Conservation (phyloP, 2,797 vertebrate genomes). For the Manis javanica region DNA sequence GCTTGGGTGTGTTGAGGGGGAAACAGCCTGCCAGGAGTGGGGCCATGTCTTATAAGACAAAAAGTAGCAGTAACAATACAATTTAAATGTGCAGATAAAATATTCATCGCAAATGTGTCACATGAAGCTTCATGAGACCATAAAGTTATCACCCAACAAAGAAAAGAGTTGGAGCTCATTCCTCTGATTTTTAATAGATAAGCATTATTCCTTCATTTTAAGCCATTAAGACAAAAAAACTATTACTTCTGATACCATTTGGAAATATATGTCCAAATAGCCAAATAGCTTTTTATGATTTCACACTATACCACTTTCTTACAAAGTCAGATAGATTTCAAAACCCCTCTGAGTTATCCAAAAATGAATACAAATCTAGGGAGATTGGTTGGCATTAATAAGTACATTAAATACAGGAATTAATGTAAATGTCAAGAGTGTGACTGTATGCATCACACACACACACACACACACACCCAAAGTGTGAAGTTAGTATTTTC, state of each 20-base stretch:
- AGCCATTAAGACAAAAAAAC: background rate
- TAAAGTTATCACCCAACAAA: background rate
- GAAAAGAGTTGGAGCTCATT: background rate
- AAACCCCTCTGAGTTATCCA: background rate
- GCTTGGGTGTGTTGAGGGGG: background rate
- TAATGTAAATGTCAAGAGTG: background rate
- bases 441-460: too few relatives aligned
- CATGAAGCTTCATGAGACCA: background rate
- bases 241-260: background rate
- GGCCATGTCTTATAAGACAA: background rate
- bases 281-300: background rate
- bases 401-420: background rate
- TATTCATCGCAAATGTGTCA: background rate
- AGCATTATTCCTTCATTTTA: background rate
- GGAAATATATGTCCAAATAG: background rate
- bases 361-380: conserved; percentile 17
- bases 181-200: background rate
- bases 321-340: background rate
- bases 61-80: background rate
- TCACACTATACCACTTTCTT: background rate
- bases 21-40: background rate
- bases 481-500: background rate
- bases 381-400: background rate
- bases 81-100: background rate
- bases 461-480: background rate